phyloP scores from a whole-genome alignment of 2,113 vertebrate genomes.

The Spilogale gracilis region DNA sequence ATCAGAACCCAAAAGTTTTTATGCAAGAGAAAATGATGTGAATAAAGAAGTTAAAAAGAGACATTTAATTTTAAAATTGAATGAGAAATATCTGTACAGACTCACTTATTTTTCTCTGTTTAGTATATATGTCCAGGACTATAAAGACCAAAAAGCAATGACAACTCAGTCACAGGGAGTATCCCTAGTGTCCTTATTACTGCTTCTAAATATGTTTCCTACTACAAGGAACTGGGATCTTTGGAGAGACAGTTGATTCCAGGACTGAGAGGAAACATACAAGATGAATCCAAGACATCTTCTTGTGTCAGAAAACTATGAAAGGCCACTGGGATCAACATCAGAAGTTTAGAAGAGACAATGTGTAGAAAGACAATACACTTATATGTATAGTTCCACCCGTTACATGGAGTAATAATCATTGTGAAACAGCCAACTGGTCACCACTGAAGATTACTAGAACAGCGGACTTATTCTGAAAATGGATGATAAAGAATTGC shows the following conservation, averaged over 20 bases:
- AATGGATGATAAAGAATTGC: background rate
- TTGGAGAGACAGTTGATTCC: background rate
- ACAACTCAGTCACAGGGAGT: background rate
- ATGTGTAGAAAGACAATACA: background rate
- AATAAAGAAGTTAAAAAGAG: background rate
- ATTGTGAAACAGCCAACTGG: background rate
- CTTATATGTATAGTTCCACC: background rate
- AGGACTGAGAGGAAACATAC: background rate
- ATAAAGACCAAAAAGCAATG: background rate
- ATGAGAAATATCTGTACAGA: background rate
- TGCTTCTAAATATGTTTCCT: background rate
- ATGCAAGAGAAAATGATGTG: background rate
- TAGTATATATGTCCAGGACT: background rate
- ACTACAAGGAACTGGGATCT: background rate
- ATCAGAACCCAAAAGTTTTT: slow-evolving; percentile 1
- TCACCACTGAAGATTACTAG: background rate
- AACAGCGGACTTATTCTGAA: background rate
- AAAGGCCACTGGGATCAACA: background rate
- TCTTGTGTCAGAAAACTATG: background rate
- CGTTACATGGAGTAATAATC: background rate
- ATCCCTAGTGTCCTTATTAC: background rate
- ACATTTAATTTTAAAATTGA: background rate
- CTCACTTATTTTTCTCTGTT: background rate
- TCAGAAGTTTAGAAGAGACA: background rate
- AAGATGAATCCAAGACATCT: background rate